Percentiles rank a stretch among this genome's conserved stretches.
These are phyloP conservation scores for Cairina moschata DNA, from an alignment of 2,113 vertebrate genomes.

Conservation along the genomic window DNA sequence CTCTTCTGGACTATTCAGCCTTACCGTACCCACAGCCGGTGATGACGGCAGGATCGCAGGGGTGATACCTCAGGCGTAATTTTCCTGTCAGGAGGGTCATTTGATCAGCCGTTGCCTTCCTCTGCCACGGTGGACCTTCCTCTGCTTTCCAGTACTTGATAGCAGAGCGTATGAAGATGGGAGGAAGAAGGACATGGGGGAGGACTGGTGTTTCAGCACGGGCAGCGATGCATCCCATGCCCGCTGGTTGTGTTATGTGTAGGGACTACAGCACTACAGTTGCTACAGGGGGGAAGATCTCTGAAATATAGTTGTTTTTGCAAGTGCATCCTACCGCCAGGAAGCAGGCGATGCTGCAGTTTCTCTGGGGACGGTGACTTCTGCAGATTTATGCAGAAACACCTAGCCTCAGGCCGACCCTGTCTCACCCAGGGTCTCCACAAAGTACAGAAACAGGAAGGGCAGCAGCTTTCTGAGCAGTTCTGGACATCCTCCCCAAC, in stretches of 20 bases:
- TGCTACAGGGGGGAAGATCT: neutral
- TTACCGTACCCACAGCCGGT: rapidly evolving
- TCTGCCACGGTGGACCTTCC: neutral
- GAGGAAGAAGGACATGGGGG: rapidly evolving
- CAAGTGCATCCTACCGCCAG: neutral
- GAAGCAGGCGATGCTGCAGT: neutral
- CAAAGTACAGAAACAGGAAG: rapidly evolving
- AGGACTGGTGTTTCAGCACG: neutral
- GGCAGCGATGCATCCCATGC: neutral
- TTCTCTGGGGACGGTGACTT: neutral
- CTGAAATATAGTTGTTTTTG: neutral
- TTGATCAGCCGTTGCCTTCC: neutral
- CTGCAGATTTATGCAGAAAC: neutral
- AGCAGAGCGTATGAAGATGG: neutral
- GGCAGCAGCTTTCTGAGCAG: neutral
- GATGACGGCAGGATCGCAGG: rapidly evolving
- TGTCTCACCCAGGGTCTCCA: neutral
- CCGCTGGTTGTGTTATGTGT: too few species aligned
- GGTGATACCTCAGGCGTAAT: neutral
- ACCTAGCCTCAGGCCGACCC: neutral
- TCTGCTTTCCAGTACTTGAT: neutral
- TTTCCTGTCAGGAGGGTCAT: neutral
- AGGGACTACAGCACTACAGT: too few species aligned
- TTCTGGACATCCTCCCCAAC: neutral
- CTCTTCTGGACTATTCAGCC: neutral